Conservation (phyloP, 2,797 vertebrate genomes). For the Tapera naevia region DNA sequence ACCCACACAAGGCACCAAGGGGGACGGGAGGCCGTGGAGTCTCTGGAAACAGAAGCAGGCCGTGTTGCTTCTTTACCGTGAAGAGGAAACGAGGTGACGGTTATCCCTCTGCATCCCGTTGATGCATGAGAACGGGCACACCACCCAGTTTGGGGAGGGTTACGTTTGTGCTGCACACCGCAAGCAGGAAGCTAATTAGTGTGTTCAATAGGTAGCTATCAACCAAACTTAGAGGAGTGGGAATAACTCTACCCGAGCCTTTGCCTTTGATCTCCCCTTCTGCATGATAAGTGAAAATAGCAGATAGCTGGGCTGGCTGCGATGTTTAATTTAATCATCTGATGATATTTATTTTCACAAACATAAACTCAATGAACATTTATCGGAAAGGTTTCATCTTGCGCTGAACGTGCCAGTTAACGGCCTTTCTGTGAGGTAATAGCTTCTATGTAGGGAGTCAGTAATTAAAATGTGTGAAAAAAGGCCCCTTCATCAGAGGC, state of each 20-base stretch:
- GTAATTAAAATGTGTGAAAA: conserved; percentile 66
- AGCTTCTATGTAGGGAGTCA: conserved; percentile 29
- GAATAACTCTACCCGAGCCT: conserved; percentile 4
- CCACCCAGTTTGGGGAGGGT: not conserved
- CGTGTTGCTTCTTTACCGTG: not conserved
- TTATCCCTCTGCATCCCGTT: not conserved
- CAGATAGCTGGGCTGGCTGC: not conserved
- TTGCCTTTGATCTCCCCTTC: conserved; percentile 45
- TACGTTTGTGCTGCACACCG: not conserved
- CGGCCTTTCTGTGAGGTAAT: conserved; percentile 24
- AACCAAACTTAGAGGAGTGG: conserved; percentile 13
- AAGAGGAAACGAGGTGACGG: not conserved
- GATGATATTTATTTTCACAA: conserved; percentile 62
- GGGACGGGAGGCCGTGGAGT: no score
- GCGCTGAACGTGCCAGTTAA: conserved; percentile 4
- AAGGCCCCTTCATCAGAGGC: conserved; percentile 24
- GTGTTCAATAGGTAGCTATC: conserved; percentile 11
- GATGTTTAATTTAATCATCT: conserved; percentile 68
- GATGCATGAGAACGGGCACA: not conserved
- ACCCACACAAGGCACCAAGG: not conserved
- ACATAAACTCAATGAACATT: conserved; percentile 32
- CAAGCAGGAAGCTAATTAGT: conserved; percentile 46
- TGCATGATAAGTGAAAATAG: conserved; percentile 31
- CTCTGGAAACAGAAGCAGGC: not conserved
- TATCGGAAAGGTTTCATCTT: conserved; percentile 46